Base-by-base conservation (phyloP, 2,888 invertebrate species). In the Teinopalpus imperialis region DNA sequence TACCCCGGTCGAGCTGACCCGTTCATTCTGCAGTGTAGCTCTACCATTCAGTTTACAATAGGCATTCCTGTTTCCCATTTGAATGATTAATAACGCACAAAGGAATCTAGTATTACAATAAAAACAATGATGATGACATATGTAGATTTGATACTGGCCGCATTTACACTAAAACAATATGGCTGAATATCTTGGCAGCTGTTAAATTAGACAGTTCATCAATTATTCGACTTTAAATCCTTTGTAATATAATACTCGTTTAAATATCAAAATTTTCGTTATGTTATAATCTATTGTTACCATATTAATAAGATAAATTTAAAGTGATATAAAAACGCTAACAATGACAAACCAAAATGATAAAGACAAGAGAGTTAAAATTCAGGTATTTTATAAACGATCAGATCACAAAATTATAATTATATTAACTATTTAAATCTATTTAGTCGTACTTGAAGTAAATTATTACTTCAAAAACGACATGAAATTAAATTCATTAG, bases 291-390 rank as follows among this genome's bases (percentile, higher is more conserved):
- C 20, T 21, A 2, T 16, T 3, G 16, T 8, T 27, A n/a, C 8
- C 20, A 32, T 23, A 36, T 45, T 56, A 39, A 36, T 13, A 35
- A 13, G 32, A 48, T 32, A 41, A 53, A 54, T 51, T 49, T 49
- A 42, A 52, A 53, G 37, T 48, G 39, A 35, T 8, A 13, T 47
- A 46, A 23, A 43, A 37, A 34, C 13, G 0, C 31, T 27, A 8
- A 72, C 66, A 60, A 82, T 81, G 82, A 56, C 53, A 45, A 66
- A 66, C 8, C 47, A 47, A 23, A 60, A 56, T 46, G 81, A 79
- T 21, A 79, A 81, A 43, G 79, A 80, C 51, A 83, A 83, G 51
- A 69, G 74, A 53, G 85, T 86, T 14, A 83, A 82, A 71, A 63
- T 85, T 49, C 70, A 78, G 56, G 83, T 85, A 61, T 9, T 8